Percentiles rank a stretch among this genome's conserved stretches.
Conservation (phyloP, 2,113 vertebrate species). For the Coryphaenoides rupestris region DNA sequence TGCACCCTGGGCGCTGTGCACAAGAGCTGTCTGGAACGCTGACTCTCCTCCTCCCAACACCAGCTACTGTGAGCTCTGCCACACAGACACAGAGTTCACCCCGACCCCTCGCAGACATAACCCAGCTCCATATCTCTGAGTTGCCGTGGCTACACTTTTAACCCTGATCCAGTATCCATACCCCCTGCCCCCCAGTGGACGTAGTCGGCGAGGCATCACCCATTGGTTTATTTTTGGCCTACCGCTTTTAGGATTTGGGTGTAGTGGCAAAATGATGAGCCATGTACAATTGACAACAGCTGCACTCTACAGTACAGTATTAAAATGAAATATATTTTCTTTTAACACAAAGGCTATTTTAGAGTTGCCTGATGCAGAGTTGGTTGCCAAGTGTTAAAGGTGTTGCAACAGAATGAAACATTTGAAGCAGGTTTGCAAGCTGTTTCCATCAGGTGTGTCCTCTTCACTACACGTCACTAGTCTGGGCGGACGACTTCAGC, state of each 20-base stretch:
- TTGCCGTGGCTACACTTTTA: slow-evolving; percentile 27
- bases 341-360: too few species aligned
- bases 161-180: not conserved
- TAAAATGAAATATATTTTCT: too few species aligned
- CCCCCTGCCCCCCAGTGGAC: too few species aligned
- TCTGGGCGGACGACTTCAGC: slow-evolving; percentile 61
- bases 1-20: slow-evolving; percentile 92
- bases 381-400: too few species aligned
- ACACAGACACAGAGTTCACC: slow-evolving; percentile 94
- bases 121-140: too few species aligned
- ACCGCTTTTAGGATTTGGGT: too few species aligned
- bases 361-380: too few species aligned
- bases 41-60: slow-evolving; percentile 97
- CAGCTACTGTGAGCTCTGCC: slow-evolving; percentile 97
- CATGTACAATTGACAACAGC: too few species aligned
- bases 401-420: slow-evolving; percentile 13
- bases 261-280: too few species aligned
- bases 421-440: slow-evolving; percentile 74
- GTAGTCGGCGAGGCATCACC: too few species aligned
- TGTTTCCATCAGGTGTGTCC: slow-evolving; percentile 78
- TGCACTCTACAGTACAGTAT: too few species aligned
- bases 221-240: too few species aligned
- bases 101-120: slow-evolving; percentile 90
- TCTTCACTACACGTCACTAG: slow-evolving; percentile 82
- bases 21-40: slow-evolving; percentile 94